Evolutionary conservation across 1,140 invertebrate genomes (phyloP).

Genomic region (Lanistes nyassanus): DNA sequence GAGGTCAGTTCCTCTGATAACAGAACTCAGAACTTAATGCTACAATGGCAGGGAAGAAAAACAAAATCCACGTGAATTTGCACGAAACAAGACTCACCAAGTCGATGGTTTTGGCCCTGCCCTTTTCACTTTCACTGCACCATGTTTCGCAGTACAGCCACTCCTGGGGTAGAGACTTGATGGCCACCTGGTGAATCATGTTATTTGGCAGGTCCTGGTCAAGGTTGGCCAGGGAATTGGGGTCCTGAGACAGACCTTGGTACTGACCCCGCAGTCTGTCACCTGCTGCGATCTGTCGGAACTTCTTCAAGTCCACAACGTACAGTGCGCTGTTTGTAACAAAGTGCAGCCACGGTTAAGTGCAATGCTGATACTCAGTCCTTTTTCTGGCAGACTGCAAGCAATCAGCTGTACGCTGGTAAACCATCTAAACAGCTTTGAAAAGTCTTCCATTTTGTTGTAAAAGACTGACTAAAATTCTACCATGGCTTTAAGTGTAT

Average conservation of each 20-base stretch:
- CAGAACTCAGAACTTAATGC: too few relatives aligned
- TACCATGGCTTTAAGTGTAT: too few relatives aligned
- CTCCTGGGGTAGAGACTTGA: conserved; percentile 98
- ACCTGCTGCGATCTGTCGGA: conserved; percentile 96
- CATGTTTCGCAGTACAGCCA: conserved; percentile 99
- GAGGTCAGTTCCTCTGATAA: too few relatives aligned
- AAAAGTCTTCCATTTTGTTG: too few relatives aligned
- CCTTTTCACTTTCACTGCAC: conserved; percentile 93
- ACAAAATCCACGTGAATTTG: too few relatives aligned
- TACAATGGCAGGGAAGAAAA: too few relatives aligned
- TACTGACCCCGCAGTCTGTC: conserved; percentile 83
- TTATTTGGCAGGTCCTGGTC: conserved; percentile 94
- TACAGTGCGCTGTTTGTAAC: conserved; percentile 81
- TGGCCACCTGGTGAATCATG: conserved; percentile 99
- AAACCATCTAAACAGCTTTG: too few relatives aligned
- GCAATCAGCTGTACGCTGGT: too few relatives aligned
- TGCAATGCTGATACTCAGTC: background rate
- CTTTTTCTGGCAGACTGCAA: too few relatives aligned
- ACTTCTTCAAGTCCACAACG: conserved; percentile 96
- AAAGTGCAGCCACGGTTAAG: conserved; percentile 14
- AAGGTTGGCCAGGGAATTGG: conserved; percentile 95
- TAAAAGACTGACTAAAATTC: too few relatives aligned
- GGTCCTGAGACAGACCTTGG: conserved; percentile 87
- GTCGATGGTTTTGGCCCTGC: conserved; percentile 97
- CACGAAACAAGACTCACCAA: conserved; percentile 71